Percentiles rank a stretch among this genome's conserved stretches.
These are phyloP conservation scores for Agrochola circellaris DNA, from an alignment of 2,888 invertebrate genomes.

Conservation along the genomic window DNA sequence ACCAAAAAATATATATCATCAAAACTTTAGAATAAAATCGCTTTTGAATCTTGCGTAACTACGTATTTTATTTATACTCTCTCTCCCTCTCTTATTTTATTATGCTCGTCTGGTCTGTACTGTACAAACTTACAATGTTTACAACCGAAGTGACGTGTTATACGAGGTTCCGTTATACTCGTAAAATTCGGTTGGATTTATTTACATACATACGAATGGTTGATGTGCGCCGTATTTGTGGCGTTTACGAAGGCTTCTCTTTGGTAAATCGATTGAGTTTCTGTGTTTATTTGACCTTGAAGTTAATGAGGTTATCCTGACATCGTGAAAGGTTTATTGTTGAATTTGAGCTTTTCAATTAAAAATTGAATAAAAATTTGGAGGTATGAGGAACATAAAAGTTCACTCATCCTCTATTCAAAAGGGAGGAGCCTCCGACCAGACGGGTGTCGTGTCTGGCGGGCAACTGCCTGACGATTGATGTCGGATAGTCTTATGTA, in stretches of 20 bases:
- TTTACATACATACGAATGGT: constrained; percentile 43
- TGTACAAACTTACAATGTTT: constrained; percentile 67
- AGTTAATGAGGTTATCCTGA: constrained; percentile 1
- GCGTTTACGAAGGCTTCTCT: constrained; percentile 20
- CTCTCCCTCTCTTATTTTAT: no score
- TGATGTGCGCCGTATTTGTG: constrained; percentile 25
- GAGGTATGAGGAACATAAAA: no score
- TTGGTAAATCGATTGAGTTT: constrained; percentile 30
- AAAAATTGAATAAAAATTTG: not conserved
- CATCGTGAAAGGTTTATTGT: not conserved
- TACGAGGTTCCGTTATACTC: constrained; percentile 67
- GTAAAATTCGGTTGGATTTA: constrained; percentile 70
- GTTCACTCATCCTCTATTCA: no score
- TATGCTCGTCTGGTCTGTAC: not conserved
- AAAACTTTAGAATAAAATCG: no score
- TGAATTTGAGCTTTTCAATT: not conserved
- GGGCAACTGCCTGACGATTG: no score
- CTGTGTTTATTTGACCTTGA: constrained; percentile 35
- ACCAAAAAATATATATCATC: no score
- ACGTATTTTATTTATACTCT: no score
- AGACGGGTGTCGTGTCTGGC: no score
- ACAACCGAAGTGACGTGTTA: constrained; percentile 65
- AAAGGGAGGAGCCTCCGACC: no score
- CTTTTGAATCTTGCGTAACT: no score
- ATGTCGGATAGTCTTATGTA: no score